A percentile compares a stretch with the other conserved stretches of the same genome.
Conservation (phyloP, 2,888 invertebrate genomes). For the Phalera bucephala region DNA sequence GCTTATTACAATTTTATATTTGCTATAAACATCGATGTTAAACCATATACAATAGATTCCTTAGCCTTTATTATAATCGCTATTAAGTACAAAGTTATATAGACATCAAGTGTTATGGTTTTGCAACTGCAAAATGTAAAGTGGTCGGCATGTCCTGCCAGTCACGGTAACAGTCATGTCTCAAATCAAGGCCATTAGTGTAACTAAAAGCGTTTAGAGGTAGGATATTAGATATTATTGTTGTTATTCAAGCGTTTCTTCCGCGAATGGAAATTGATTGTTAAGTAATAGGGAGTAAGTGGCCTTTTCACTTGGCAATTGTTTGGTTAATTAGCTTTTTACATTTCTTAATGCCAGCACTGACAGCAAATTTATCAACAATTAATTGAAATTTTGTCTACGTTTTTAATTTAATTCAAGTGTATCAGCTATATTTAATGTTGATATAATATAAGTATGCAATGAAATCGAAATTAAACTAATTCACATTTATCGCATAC, state of each 20-base stretch:
- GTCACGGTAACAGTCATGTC: constrained; percentile 3
- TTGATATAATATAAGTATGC: no score
- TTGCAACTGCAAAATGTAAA: constrained; percentile 3
- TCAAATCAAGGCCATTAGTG: neutral
- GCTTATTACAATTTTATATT: neutral
- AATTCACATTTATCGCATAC: no score
- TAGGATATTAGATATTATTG: constrained; percentile 2
- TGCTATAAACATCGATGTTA: neutral
- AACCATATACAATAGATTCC: neutral
- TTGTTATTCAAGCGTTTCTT: constrained; percentile 1
- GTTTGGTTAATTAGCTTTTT: neutral
- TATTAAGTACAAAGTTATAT: constrained; percentile 6
- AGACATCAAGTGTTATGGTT: neutral
- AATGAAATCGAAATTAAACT: no score
- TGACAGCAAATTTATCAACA: no score
- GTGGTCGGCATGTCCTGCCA: constrained; percentile 11
- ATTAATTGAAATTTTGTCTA: no score
- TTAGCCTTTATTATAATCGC: neutral
- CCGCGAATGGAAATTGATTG: constrained; percentile 1
- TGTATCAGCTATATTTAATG: no score
- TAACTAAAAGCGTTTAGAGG: constrained; percentile 8
- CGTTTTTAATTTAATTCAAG: no score
- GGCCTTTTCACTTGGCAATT: neutral
- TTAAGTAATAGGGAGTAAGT: neutral
- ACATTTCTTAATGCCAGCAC: no score